Percentiles rank a stretch among this genome's conserved stretches.
These are phyloP conservation scores for Xylocampa areola DNA, from an alignment of 2,888 invertebrate species.

Conservation along the genomic window DNA sequence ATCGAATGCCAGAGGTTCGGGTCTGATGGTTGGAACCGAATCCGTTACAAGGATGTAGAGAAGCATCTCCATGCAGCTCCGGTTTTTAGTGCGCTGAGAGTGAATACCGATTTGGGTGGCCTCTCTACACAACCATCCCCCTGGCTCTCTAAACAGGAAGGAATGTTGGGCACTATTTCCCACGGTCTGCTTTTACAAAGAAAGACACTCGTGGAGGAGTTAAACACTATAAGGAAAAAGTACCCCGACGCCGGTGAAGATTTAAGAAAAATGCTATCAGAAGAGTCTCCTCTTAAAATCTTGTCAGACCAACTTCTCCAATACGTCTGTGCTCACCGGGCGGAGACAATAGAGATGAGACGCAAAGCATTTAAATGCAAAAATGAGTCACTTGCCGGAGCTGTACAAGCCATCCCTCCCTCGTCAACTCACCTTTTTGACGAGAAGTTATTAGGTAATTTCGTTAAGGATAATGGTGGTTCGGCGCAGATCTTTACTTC, in stretches of 20 bases:
- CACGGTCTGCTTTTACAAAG: background rate
- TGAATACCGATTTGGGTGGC: background rate
- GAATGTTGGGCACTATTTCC: background rate
- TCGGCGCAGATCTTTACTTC: no score
- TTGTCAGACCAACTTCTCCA: background rate
- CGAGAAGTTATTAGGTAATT: background rate
- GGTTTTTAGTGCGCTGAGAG: background rate
- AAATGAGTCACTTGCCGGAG: background rate
- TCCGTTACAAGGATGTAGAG: background rate
- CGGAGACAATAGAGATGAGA: background rate
- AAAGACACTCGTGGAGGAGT: background rate
- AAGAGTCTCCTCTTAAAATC: background rate
- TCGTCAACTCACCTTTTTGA: background rate
- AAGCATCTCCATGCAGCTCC: background rate
- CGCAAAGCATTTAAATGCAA: background rate
- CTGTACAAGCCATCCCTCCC: background rate
- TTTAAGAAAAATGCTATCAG: background rate
- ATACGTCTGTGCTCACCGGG: background rate
- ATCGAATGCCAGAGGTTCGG: constrained; percentile 1
- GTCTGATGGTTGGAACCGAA: background rate
- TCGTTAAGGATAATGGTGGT: background rate
- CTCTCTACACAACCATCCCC: background rate
- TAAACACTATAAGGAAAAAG: background rate
- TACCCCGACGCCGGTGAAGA: background rate
- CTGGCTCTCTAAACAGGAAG: background rate